Conservation (phyloP, 2,888 invertebrate genomes). For the Dioctria rufipes region DNA sequence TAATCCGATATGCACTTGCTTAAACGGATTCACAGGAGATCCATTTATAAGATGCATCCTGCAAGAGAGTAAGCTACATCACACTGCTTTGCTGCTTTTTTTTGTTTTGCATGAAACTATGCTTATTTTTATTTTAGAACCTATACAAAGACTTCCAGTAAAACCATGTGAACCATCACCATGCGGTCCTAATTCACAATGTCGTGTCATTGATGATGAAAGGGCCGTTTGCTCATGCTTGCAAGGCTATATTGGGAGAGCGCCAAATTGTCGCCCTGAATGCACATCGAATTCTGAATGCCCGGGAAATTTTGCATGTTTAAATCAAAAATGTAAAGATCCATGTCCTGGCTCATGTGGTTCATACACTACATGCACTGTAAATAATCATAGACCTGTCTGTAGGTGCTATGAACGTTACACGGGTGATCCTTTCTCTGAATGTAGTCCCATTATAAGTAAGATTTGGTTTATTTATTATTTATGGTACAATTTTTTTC, state of each 20-base stretch:
- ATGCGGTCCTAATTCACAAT: conserved; percentile 88
- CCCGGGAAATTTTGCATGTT: conserved; percentile 85
- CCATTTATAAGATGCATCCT: conserved; percentile 82
- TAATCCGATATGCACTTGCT: conserved; percentile 88
- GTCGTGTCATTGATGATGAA: conserved; percentile 79
- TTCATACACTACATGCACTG: conserved; percentile 82
- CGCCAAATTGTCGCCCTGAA: conserved; percentile 90
- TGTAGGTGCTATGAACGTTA: conserved; percentile 87
- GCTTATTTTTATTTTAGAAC: conserved; percentile 58
- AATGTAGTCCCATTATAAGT: conserved; percentile 76
- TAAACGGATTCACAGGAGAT: conserved; percentile 82
- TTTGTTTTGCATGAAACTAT: conserved; percentile 43
- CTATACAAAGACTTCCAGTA: conserved; percentile 67
- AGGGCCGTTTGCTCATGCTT: conserved; percentile 87
- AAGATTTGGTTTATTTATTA: conserved; percentile 65
- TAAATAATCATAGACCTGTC: conserved; percentile 86
- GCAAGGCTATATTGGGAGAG: conserved; percentile 84
- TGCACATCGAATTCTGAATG: conserved; percentile 90
- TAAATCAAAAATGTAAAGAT: conserved; percentile 84
- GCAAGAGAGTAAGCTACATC: conserved; percentile 75
- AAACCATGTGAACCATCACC: conserved; percentile 88
- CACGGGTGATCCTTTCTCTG: conserved; percentile 88
- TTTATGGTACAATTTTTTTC: not conserved
- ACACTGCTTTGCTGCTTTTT: conserved; percentile 6
- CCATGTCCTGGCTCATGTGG: conserved; percentile 92